phyloP scores from a whole-genome alignment of 2,888 invertebrate species.

The Mimas tiliae region DNA sequence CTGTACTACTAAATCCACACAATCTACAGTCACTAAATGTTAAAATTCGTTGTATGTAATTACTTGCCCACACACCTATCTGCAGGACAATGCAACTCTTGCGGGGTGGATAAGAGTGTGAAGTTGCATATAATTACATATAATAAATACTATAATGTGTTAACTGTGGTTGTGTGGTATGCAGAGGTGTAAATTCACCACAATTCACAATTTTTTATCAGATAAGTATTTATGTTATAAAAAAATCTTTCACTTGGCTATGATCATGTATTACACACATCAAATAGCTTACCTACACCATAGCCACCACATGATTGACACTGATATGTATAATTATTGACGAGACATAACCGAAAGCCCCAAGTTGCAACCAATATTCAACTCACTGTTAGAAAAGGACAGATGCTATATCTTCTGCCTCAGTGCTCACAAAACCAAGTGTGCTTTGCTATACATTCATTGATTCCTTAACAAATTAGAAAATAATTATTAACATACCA shows the following conservation, averaged over 20 bases:
- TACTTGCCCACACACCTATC: too few relatives aligned
- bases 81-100: too few relatives aligned
- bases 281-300: not conserved
- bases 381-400: conserved; percentile 49
- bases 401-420: conserved; percentile 48
- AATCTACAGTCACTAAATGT: too few relatives aligned
- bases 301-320: not conserved
- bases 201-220: too few relatives aligned
- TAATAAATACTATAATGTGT: too few relatives aligned
- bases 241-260: not conserved
- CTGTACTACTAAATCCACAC: too few relatives aligned
- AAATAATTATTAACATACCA: conserved; percentile 36
- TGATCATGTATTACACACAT: not conserved
- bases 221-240: too few relatives aligned
- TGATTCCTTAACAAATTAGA: conserved; percentile 59
- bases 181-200: too few relatives aligned
- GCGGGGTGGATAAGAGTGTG: too few relatives aligned
- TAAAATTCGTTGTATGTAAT: too few relatives aligned
- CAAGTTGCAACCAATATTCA: conserved; percentile 40
- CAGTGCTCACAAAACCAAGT: conserved; percentile 56
- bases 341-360: conserved; percentile 35
- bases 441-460: conserved; percentile 53
- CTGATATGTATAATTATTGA: conserved; percentile 17
- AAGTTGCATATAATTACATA: too few relatives aligned
- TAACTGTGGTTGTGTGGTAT: too few relatives aligned